Conservation (phyloP, 2,113 vertebrate species). For the Athene cunicularia region DNA sequence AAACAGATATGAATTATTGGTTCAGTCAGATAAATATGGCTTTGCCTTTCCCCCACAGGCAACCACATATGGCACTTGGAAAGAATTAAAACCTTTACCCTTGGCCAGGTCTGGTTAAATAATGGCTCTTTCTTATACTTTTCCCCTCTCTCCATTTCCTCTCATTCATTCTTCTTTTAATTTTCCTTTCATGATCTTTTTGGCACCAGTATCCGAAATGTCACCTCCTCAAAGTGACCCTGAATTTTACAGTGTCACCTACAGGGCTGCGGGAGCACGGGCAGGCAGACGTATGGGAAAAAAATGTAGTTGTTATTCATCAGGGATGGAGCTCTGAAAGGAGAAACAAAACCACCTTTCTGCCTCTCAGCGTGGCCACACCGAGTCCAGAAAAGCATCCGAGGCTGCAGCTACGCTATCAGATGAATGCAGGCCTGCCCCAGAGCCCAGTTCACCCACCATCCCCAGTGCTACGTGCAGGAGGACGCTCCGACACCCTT, state of each 20-base stretch:
- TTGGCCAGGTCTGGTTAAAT: conserved; percentile 64
- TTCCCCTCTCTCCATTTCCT: conserved; percentile 45
- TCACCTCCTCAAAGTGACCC: conserved; percentile 57
- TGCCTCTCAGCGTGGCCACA: not conserved
- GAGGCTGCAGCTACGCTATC: not conserved
- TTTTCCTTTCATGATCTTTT: conserved; percentile 62
- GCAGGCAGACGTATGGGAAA: not conserved
- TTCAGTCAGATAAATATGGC: conserved; percentile 73
- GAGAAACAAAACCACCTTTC: conserved; percentile 40
- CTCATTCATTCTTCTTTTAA: conserved; percentile 65
- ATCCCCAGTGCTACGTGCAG: rapidly evolving
- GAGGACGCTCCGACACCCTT: not conserved
- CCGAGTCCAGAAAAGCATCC: rapidly evolving
- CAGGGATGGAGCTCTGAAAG: not conserved
- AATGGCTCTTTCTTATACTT: conserved; percentile 65
- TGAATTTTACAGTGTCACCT: conserved; percentile 62
- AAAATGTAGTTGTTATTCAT: not conserved
- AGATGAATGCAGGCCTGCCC: not conserved
- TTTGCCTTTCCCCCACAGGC: conserved; percentile 63
- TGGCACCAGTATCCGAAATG: conserved; percentile 31
- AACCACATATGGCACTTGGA: conserved; percentile 71
- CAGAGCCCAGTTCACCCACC: rapidly evolving
- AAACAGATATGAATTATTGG: conserved; percentile 77
- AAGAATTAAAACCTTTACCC: conserved; percentile 71
- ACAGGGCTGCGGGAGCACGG: not conserved